A percentile compares a stretch with the other conserved stretches of the same genome.
phyloP scores from a whole-genome alignment of 2,888 invertebrate genomes.

The Alentia gelatinosa region DNA sequence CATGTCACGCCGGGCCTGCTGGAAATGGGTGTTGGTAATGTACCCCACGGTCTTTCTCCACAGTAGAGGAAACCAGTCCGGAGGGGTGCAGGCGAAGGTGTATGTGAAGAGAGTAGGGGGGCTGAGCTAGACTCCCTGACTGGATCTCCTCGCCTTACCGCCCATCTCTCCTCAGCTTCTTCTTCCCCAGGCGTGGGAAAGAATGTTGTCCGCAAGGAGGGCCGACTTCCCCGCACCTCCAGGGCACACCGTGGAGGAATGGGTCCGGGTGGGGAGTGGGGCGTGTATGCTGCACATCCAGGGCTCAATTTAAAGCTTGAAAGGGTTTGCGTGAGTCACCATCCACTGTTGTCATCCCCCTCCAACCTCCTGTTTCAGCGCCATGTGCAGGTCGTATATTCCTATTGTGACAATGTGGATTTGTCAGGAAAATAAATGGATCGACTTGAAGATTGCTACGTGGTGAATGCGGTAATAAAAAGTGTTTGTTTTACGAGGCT shows the following conservation, averaged over 20 bases:
- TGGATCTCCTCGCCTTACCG: no score
- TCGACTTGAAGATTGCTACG: not conserved
- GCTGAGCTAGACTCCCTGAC: no score
- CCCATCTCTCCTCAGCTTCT: no score
- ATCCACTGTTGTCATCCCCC: no score
- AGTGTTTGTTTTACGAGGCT: not conserved
- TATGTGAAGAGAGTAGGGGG: no score
- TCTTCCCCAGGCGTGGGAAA: constrained; percentile 14
- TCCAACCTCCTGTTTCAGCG: not conserved
- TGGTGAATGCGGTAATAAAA: not conserved
- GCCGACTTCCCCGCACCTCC: not conserved
- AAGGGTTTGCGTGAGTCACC: not conserved
- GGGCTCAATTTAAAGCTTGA: not conserved
- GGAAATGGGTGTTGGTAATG: not conserved
- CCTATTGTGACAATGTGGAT: not conserved
- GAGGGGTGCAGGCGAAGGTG: no score
- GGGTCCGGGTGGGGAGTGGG: not conserved
- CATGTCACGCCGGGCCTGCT: no score
- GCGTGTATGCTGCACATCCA: not conserved
- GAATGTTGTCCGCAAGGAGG: not conserved
- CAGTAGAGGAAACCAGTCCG: not conserved
- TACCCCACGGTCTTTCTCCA: not conserved
- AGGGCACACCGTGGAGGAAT: not conserved
- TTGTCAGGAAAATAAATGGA: not conserved
- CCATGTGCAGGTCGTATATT: not conserved